phyloP scores from a whole-genome alignment of 2,797 vertebrate species.

The Gobio occitaniae region DNA sequence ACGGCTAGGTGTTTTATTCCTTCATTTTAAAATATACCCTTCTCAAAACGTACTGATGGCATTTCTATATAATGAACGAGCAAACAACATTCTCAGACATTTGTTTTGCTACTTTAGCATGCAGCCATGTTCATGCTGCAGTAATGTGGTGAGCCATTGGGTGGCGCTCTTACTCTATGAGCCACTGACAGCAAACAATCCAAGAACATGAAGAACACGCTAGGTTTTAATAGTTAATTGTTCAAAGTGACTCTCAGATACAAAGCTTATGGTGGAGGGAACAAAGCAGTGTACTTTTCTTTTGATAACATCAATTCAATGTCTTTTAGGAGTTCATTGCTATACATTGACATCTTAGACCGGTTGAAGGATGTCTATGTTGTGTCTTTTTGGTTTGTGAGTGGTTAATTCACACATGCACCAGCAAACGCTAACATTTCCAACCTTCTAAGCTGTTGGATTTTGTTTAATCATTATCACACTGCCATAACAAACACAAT shows the following conservation, averaged over 20 bases:
- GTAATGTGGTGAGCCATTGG: conserved; percentile 13
- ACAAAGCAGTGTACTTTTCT: background rate
- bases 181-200: background rate
- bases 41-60: background rate
- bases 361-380: background rate
- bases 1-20: background rate
- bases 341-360: background rate
- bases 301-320: conserved; percentile 2
- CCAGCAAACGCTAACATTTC: background rate
- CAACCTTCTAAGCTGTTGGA: background rate
- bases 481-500: background rate
- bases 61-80: background rate
- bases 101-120: background rate
- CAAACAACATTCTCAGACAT: background rate
- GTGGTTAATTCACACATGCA: background rate
- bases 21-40: background rate
- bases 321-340: background rate
- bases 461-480: background rate
- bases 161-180: conserved; percentile 48
- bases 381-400: background rate
- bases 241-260: conserved; percentile 1
- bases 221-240: conserved; percentile 13
- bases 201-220: background rate
- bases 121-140: background rate
- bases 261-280: background rate